Conservation (phyloP, 1,140 invertebrate species). For the Pseudomyrmex dendroicus region DNA sequence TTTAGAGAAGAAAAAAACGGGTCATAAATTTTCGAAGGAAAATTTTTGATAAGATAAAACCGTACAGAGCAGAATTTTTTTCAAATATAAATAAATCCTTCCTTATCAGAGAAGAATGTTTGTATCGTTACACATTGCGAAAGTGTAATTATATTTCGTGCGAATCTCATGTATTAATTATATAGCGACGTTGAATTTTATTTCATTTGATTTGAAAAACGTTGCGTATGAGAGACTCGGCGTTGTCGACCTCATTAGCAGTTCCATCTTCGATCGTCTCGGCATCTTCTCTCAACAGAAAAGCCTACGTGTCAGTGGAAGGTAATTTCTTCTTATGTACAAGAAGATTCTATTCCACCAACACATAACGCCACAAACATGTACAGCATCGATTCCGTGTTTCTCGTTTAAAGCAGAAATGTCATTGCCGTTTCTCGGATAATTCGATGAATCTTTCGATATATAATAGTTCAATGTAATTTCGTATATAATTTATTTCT, state of each 20-base stretch:
- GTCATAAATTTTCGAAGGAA: constrained; percentile 1
- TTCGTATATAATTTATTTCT: not conserved
- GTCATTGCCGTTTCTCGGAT: not conserved
- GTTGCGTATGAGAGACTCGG: not conserved
- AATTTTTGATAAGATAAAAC: not conserved
- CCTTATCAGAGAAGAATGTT: not conserved
- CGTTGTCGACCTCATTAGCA: not conserved
- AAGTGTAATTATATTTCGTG: constrained; percentile 18
- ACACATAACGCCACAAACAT: constrained; percentile 16
- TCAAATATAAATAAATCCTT: constrained; percentile 8
- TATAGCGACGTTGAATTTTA: not conserved
- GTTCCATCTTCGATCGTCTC: not conserved
- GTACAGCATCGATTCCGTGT: constrained; percentile 13
- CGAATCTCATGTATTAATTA: constrained; percentile 6
- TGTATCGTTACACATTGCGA: constrained; percentile 22
- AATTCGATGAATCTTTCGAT: not conserved
- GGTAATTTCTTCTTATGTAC: constrained; percentile 32
- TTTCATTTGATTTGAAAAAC: not conserved
- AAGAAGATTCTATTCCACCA: constrained; percentile 4
- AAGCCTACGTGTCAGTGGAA: not conserved
- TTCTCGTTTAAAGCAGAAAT: constrained; percentile 43
- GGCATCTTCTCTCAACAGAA: not conserved
- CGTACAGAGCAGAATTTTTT: not conserved
- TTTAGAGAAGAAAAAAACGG: not conserved
- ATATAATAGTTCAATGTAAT: not conserved